Conservation (phyloP, 2,113 vertebrate genomes). For the Phocoena sinus region DNA sequence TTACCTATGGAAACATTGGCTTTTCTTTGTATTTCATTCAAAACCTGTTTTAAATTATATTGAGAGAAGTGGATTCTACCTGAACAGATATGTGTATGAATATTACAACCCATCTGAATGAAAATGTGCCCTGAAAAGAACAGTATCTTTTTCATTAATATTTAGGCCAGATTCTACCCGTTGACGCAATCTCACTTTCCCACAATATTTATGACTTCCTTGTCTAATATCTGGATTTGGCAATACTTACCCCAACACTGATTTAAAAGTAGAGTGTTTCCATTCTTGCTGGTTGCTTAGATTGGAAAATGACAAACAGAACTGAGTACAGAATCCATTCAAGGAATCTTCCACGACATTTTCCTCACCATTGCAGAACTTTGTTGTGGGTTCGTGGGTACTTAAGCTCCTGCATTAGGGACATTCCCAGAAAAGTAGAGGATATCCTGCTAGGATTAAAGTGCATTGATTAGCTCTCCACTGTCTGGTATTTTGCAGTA, state of each 20-base stretch:
- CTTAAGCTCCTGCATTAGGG: neutral
- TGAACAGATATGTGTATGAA: neutral
- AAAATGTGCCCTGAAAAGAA: neutral
- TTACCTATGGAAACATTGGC: neutral
- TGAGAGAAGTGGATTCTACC: neutral
- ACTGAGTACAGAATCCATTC: neutral
- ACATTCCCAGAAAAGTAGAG: neutral
- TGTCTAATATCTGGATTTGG: neutral
- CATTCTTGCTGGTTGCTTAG: neutral
- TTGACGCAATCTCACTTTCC: neutral
- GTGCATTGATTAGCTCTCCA: neutral
- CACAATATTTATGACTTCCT: neutral
- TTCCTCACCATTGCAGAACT: neutral
- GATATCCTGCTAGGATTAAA: neutral
- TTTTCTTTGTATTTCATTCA: constrained; percentile 42
- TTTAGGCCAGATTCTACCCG: neutral
- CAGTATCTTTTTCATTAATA: neutral
- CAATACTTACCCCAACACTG: neutral
- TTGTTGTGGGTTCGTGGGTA: neutral
- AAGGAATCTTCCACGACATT: neutral
- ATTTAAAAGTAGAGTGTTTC: neutral
- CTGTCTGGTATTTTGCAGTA: neutral
- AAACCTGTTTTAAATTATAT: constrained; percentile 2
- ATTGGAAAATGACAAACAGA: neutral
- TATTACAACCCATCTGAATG: neutral